Base-by-base conservation (phyloP, 2,888 invertebrate species). In the Serrognathus titanus region DNA sequence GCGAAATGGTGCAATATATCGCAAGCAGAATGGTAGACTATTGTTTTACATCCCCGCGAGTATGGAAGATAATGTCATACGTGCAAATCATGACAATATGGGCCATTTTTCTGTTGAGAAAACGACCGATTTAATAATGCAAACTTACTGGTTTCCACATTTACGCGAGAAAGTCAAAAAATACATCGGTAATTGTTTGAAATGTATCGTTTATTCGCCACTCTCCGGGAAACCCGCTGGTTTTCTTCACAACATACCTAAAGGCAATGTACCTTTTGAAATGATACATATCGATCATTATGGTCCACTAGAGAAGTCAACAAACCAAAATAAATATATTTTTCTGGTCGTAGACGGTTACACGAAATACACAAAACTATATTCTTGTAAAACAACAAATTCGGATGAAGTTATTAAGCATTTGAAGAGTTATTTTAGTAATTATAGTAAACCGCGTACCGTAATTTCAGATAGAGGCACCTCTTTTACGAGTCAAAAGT, bases 81-180 rank as follows among this genome's bases (percentile, higher is more conserved):
- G 60, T 31, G 48, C 58, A 10, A 53, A 53, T 20, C 69, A 70
- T 59, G 69, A 71, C 48, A 48, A 66, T 39, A 53, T 66, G 13
- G 69, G 69, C 53, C 73, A 73, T 59, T 48, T 69, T 45, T 71
- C 70, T 1, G 43, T 66, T 10, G 69, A 70, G 2, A 72, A 72
- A 62, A 63, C 62, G 35, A 52, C 64, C 13, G 60, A 69, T 31
- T 52, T 60, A 12, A 53, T 74, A 41, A 56, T 16, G 16, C 48
- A 53, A 53, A 58, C 57, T 35, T 74, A 73, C 62, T 74, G 71
- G 70, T 72, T 74, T 60, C 68, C 71, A 3, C 62, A 66, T 24
- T 63, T 71, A 57, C 63, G 58, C 31, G 53, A 63, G 11, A 63
- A 67, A 51, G 59, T 65, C 9, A 67, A 63, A 59, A 31, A 47